Evolutionary conservation across 1,140 invertebrate genomes (phyloP), one percentile per base, ranked within the genome.

Genomic region (Eufriesea mexicana): DNA sequence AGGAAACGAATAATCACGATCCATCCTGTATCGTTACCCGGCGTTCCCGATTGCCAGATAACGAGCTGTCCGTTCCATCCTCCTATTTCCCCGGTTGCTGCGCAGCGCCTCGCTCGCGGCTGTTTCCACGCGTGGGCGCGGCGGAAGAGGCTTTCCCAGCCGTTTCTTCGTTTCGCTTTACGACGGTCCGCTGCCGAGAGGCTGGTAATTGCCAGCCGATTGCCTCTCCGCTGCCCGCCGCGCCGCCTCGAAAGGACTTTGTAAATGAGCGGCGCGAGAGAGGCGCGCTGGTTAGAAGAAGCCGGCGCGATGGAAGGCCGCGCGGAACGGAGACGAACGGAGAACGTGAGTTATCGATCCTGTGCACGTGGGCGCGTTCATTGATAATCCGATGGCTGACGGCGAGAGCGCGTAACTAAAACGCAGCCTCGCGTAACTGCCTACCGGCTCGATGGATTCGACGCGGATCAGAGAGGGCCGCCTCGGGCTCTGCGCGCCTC

Each of bases 371-470:
- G 91, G 91, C 75, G 91, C 83, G 71, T 88, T 89, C 91, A 91
- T 91, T 91, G 91, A 91, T 91, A 91, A 85, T 89, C 68, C 82
- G 86, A 86, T 75, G 84, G 72, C 77, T 79, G 83, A 64, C 72
- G 84, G 84, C 42, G 45, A 78, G 51, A 82, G 75, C 49, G 78
- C 83, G 84, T 86, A 87, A 86, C 87, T 82, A 47, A 80, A 59
- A 80, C 59, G 70, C 70, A 55, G 70, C 78, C 57, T 80, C 78
- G 70, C 79, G 79, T 74, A 83, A 78, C 81, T 16, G 81, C 28
- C 28, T 68, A n/a, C 62, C 71, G n/a, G 42, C 55, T 49, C 45
- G 51, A n/a, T 51, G 20, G 55, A 70, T 59, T 28, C 57, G 57
- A 71, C 55, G 55, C 77, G 42, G 66, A 61, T 71, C 47, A 18